Evolutionary conservation across 2,113 vertebrate genomes (phyloP).

Genomic region (Cryptotis parvus): DNA sequence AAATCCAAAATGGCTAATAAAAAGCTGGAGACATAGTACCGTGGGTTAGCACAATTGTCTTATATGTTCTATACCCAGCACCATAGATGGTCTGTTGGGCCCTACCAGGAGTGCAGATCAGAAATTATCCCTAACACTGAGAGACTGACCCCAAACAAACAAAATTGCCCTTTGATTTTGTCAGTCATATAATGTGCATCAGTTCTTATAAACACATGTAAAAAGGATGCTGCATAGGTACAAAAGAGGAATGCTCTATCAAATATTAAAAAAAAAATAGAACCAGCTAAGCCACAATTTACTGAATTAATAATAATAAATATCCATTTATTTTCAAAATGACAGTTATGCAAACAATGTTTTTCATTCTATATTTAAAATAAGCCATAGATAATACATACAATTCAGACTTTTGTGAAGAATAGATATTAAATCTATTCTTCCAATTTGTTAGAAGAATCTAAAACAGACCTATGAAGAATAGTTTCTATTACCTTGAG

Average conservation of each 20-base stretch:
- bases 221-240: not conserved
- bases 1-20: not conserved
- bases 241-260: not conserved
- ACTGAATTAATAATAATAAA: not conserved
- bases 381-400: not conserved
- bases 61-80: too few species aligned
- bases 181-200: not conserved
- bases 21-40: too few species aligned
- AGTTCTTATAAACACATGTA: not conserved
- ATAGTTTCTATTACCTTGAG: too few species aligned
- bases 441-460: conserved; percentile 6
- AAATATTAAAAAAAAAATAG: not conserved
- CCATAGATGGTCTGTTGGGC: too few species aligned
- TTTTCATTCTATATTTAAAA: not conserved
- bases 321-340: not conserved
- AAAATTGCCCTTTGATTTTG: not conserved
- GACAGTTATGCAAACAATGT: not conserved
- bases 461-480: not conserved
- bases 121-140: too few species aligned
- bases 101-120: too few species aligned
- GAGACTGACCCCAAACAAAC: too few species aligned
- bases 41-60: too few species aligned
- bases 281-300: not conserved
- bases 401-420: conserved; percentile 23
- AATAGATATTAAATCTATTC: not conserved